A percentile compares a stretch with the other conserved stretches of the same genome.
Evolutionary conservation across 1,140 invertebrate genomes (phyloP).

Genomic region (Ceratitis capitata): DNA sequence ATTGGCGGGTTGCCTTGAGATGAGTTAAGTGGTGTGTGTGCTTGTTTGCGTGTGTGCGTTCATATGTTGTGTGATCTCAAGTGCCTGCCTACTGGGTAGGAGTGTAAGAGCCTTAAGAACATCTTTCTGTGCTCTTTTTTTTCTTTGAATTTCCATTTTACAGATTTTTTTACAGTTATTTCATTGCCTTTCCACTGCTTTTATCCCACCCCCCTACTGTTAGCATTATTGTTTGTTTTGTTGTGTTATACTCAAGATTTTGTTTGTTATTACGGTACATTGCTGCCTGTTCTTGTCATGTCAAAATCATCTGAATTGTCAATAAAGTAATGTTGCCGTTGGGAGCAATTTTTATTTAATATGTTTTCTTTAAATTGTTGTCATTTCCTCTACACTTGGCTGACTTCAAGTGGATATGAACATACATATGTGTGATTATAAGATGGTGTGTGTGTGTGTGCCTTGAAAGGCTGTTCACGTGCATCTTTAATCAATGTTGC

Average conservation of each 20-base stretch:
- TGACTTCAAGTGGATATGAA: background rate
- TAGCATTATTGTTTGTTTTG: background rate
- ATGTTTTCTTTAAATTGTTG: conserved; percentile 43
- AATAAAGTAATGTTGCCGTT: conserved; percentile 45
- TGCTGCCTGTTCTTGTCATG: conserved; percentile 13
- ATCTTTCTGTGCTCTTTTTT: background rate
- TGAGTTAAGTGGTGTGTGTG: background rate
- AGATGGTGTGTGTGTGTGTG: background rate
- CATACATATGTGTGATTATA: background rate
- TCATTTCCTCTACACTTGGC: background rate
- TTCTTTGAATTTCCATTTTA: background rate
- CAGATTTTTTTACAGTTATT: background rate
- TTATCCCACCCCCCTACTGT: too few relatives aligned
- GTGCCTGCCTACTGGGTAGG: background rate
- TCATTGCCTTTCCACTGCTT: background rate
- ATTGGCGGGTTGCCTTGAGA: background rate
- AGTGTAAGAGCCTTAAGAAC: background rate
- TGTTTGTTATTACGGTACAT: conserved; percentile 10
- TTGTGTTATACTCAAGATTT: background rate
- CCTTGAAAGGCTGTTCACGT: too few relatives aligned
- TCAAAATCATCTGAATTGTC: conserved; percentile 42
- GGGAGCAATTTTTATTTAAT: conserved; percentile 45
- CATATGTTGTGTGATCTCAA: too few relatives aligned
- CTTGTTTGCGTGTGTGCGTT: background rate
- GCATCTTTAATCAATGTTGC: too few relatives aligned